Base-by-base conservation (phyloP, 2,797 vertebrate genomes). In the Mus minutoides region DNA sequence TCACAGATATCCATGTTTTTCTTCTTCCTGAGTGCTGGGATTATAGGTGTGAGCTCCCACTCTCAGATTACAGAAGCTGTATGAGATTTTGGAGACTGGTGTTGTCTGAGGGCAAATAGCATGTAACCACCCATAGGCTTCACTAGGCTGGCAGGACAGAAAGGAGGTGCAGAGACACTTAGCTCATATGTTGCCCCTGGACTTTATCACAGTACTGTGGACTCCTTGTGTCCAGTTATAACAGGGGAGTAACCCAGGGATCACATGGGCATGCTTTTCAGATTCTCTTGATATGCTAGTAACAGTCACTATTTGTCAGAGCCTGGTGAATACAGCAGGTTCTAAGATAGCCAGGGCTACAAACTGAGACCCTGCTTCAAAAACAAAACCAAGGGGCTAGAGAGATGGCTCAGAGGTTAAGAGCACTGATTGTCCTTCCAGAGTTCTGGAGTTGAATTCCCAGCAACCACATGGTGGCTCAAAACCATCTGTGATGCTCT, bases 41-140 rank as follows among this genome's bases (percentile, higher is more conserved):
- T 19, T 40, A 16, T 43, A 17, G 34, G 16, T n/a, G 56, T 29
- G 24, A 2, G 2, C 13, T 13, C 24, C 22, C 3, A 16, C 0
- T 0, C 12, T 6, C 12, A 12, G 10, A 22, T 79, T n/a, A 37
- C 34, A 24, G 21, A 17, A 80, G 52, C 21, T 31, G 12, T 80
- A 34, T 77, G 78, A 37, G 52, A 37, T 31, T n/a, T 9, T n/a
- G 12, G 14, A 49, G 26, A 49, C 34, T 24, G 34, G 34, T 6
- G 52, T 56, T 80, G 34, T 56, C 34, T 80, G 14, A 77, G 34
- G 31, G 52, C 0, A n/a, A 80, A 21, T 78, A 71, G 13, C 46
- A 17, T 31, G 3, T 19, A 76, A 46, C 12, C 3, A 52, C 29
- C 3, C 76, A 11, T 31, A 52, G 31, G 5, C 10, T 79, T 83